Evolutionary conservation across 2,797 vertebrate genomes (phyloP).

Genomic region (Sebastes diaconus): DNA sequence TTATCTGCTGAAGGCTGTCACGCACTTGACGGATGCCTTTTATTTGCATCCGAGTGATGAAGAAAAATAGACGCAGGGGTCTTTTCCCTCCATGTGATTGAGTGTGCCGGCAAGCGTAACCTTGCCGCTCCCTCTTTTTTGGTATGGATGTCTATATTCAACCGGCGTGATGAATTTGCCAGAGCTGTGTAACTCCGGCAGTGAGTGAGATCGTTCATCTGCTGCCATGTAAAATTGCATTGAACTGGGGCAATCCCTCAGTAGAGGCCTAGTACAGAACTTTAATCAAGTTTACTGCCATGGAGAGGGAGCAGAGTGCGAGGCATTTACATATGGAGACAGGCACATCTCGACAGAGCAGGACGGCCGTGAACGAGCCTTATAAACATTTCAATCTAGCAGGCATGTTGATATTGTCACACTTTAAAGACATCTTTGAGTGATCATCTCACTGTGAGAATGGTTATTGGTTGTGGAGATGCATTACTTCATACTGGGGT

Average conservation of each 20-base stretch:
- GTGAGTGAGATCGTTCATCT: constrained; percentile 36
- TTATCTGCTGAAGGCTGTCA: constrained; percentile 51
- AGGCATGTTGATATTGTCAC: constrained; percentile 56
- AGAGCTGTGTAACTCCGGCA: constrained; percentile 18
- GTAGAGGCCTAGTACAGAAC: constrained; percentile 27
- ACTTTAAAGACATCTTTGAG: constrained; percentile 27
- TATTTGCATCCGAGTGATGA: constrained; percentile 72
- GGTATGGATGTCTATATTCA: constrained; percentile 46
- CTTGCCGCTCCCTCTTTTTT: constrained; percentile 37
- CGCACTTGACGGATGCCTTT: constrained; percentile 68
- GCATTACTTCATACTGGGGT: constrained; percentile 5
- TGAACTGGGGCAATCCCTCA: constrained; percentile 28
- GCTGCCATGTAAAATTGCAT: constrained; percentile 53
- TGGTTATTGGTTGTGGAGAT: constrained; percentile 34
- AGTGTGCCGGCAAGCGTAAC: constrained; percentile 51
- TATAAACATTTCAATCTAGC: constrained; percentile 67
- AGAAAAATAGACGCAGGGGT: constrained; percentile 61
- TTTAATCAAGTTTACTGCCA: constrained; percentile 72
- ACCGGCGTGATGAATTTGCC: constrained; percentile 33
- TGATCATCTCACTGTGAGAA: constrained; percentile 25
- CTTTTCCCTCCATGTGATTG: constrained; percentile 61
- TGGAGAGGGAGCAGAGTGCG: constrained; percentile 5
- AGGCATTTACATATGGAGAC: constrained; percentile 60
- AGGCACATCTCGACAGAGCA: background rate
- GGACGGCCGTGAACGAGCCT: constrained; percentile 25